Percentiles rank a stretch among this genome's conserved stretches.
phyloP scores from a whole-genome alignment of 2,888 invertebrate species.

The Empis livida region DNA sequence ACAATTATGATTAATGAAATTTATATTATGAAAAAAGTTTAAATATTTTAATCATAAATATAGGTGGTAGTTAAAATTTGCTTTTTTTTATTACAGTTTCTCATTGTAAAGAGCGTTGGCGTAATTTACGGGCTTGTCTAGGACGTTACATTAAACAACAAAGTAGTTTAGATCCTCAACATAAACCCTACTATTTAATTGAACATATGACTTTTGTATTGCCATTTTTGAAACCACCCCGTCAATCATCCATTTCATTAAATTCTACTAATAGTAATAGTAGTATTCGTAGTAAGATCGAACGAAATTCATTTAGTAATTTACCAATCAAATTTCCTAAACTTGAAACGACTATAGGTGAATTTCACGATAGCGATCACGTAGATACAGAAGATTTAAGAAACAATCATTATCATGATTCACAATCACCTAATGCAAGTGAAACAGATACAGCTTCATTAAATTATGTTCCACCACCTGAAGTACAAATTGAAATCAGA shows the following conservation, averaged over 20 bases:
- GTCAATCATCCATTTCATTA: constrained; percentile 17
- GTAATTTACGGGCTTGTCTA: constrained; percentile 34
- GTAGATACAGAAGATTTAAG: not conserved
- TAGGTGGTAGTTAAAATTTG: no score
- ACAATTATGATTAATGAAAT: no score
- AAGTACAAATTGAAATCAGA: constrained; percentile 14
- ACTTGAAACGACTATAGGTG: constrained; percentile 17
- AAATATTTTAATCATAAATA: no score
- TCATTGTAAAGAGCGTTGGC: constrained; percentile 37
- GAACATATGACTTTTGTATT: constrained; percentile 35
- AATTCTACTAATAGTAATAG: no score
- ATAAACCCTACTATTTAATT: constrained; percentile 36
- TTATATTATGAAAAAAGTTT: no score
- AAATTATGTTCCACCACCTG: constrained; percentile 16
- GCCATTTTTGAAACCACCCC: constrained; percentile 33
- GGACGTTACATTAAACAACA: constrained; percentile 35
- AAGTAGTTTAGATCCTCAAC: constrained; percentile 30
- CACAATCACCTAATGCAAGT: constrained; percentile 13
- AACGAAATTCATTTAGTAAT: no score
- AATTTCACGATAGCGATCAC: no score
- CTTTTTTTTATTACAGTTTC: constrained; percentile 25
- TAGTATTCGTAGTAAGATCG: no score
- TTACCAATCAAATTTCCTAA: no score
- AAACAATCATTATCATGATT: constrained; percentile 19
- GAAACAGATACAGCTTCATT: constrained; percentile 17